Percentiles rank a stretch among this genome's conserved stretches.
Conservation (phyloP, 2,888 invertebrate genomes). For the Prenolepis imparis region DNA sequence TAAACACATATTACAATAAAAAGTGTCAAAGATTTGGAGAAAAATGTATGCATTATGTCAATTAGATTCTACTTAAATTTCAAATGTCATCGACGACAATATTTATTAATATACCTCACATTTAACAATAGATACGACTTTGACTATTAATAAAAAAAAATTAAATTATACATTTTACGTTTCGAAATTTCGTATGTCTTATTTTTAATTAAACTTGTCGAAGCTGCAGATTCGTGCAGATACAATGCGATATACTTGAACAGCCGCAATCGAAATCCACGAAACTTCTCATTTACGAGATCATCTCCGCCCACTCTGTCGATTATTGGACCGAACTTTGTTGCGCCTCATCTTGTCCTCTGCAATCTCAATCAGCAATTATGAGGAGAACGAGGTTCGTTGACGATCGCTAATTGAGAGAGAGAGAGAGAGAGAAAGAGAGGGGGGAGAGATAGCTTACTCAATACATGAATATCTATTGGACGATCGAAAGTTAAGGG, state of each 20-base stretch:
- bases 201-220: slow-evolving; percentile 28
- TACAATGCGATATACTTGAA: not conserved
- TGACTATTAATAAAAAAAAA: not conserved
- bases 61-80: not conserved
- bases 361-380: slow-evolving; percentile 65
- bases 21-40: not conserved
- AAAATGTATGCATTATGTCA: not conserved
- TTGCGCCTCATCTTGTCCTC: slow-evolving; percentile 44
- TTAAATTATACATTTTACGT: slow-evolving; percentile 12
- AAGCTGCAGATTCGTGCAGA: not conserved
- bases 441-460: too few relatives aligned
- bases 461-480: too few relatives aligned
- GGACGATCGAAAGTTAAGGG: slow-evolving; percentile 5
- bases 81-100: not conserved
- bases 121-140: not conserved
- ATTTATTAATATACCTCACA: not conserved
- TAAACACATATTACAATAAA: not conserved
- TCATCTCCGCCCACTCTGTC: slow-evolving; percentile 1
- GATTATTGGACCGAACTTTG: slow-evolving; percentile 36
- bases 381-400: slow-evolving; percentile 32
- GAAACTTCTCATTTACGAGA: slow-evolving; percentile 45
- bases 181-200: not conserved
- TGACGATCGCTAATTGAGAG: slow-evolving; percentile 24
- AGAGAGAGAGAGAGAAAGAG: slow-evolving; percentile 9
- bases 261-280: not conserved